Evolutionary conservation across 2,113 vertebrate species (phyloP).

Genomic region (Pycnonotus jocosus): DNA sequence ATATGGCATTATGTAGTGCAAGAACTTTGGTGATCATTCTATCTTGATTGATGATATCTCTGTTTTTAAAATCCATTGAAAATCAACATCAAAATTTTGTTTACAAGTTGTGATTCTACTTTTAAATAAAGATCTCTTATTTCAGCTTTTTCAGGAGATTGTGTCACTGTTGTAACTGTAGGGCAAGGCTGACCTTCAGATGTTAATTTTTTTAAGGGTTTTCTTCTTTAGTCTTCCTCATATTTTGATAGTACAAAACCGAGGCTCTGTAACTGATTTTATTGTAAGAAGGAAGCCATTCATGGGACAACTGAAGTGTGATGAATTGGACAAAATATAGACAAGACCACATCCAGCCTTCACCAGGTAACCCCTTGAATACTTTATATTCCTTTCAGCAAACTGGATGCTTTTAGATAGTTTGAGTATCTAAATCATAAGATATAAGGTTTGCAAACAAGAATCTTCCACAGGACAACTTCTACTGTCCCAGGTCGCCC

Average conservation of each 20-base stretch:
- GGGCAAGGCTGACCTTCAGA: not conserved
- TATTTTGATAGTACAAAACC: accelerated
- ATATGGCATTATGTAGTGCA: not conserved
- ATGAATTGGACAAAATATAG: not conserved
- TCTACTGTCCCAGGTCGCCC: accelerated
- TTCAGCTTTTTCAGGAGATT: not conserved
- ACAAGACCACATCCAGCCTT: not conserved
- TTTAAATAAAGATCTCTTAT: not conserved
- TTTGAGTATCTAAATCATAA: not conserved
- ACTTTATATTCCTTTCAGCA: not conserved
- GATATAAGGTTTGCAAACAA: not conserved
- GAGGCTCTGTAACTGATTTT: not conserved
- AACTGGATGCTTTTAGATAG: not conserved
- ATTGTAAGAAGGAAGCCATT: not conserved
- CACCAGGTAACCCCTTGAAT: too few relatives aligned
- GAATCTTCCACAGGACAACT: not conserved
- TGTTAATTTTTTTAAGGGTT: not conserved
- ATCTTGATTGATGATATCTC: not conserved
- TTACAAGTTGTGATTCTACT: not conserved
- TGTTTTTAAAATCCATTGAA: not conserved
- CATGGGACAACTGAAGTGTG: not conserved
- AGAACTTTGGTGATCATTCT: not conserved
- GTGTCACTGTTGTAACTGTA: not conserved
- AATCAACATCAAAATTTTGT: not conserved
- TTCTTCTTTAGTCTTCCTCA: not conserved